Conservation (phyloP, 2,888 invertebrate species). For the Ceratothoa steindachneri region DNA sequence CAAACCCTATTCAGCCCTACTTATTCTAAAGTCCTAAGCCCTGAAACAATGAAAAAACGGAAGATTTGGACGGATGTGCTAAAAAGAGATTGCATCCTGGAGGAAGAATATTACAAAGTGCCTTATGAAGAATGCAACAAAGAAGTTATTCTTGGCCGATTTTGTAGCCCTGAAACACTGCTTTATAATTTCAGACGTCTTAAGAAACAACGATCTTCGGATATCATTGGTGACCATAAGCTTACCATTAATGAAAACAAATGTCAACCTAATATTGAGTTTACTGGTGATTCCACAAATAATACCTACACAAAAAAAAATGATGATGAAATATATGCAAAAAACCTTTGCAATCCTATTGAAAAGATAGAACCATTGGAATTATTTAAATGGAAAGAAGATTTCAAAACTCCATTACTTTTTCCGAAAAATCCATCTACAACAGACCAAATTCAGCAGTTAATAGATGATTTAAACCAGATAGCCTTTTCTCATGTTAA, state of each 20-base stretch:
- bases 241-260: not conserved
- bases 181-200: conserved; percentile 15
- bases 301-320: not conserved
- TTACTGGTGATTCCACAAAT: not conserved
- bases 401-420: not conserved
- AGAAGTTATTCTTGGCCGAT: conserved; percentile 25
- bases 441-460: not conserved
- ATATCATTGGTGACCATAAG: not conserved
- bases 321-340: too few relatives aligned
- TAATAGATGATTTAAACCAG: not conserved
- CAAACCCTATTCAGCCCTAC: conserved; percentile 6
- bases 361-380: not conserved
- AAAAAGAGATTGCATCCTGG: conserved; percentile 27
- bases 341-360: too few relatives aligned
- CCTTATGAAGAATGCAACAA: conserved; percentile 45
- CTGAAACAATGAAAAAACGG: conserved; percentile 21
- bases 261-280: not conserved
- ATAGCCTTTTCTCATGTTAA: not conserved
- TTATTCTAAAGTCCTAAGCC: conserved; percentile 13
- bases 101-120: conserved; percentile 39
- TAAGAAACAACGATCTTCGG: conserved; percentile 9
- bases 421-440: not conserved
- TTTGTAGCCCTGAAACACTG: conserved; percentile 21
- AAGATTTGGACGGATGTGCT: conserved; percentile 34
- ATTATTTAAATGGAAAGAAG: not conserved